phyloP scores from a whole-genome alignment of 2,797 vertebrate species.

The Sebastes miniatus region DNA sequence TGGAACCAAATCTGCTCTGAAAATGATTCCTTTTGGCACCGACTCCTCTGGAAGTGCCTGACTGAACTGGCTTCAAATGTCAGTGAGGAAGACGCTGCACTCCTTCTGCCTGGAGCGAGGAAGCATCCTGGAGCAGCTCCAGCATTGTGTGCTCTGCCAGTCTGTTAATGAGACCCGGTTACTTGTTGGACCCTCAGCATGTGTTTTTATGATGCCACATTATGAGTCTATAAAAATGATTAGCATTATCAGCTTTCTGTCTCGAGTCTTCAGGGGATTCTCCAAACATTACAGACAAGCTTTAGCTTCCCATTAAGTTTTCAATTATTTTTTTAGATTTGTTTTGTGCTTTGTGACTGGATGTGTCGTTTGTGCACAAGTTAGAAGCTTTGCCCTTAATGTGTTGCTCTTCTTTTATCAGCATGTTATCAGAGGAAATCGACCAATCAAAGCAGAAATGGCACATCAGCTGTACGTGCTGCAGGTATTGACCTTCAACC shows the following conservation, averaged over 20 bases:
- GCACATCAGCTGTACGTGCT: constrained; percentile 98
- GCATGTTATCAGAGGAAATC: constrained; percentile 97
- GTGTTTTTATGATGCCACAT: neutral
- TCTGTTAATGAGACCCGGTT: constrained; percentile 8
- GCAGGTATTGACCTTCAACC: constrained; percentile 97
- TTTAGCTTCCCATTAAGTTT: neutral
- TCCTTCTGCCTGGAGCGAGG: constrained; percentile 13
- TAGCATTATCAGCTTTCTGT: neutral
- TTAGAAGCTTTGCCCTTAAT: neutral
- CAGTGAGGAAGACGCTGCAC: constrained; percentile 8
- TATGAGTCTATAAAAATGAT: neutral
- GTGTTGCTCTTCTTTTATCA: constrained; percentile 55
- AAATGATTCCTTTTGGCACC: constrained; percentile 58
- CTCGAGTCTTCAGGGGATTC: neutral
- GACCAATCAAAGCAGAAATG: constrained; percentile 99
- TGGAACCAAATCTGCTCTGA: constrained; percentile 46
- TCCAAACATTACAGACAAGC: neutral
- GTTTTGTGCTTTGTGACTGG: neutral
- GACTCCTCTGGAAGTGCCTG: constrained; percentile 31
- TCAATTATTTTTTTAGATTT: neutral
- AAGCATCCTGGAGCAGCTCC: constrained; percentile 9
- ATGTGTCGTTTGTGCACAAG: neutral
- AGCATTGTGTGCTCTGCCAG: neutral
- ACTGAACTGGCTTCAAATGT: constrained; percentile 43
- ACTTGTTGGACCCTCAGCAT: neutral